phyloP scores from a whole-genome alignment of 2,888 invertebrate genomes.

The Tetropium fuscum region DNA sequence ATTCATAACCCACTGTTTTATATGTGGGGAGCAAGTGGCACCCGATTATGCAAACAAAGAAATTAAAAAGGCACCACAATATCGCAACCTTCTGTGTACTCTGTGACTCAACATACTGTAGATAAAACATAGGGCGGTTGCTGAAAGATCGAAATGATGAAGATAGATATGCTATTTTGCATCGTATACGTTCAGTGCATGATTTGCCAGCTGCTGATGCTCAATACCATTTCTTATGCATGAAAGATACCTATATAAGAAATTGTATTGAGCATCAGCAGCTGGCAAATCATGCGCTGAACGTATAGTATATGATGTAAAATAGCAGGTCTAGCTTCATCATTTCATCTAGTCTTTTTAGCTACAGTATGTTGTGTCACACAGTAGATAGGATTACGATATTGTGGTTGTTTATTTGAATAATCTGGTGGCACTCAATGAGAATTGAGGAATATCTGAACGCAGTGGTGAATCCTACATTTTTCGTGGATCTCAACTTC shows the following conservation, averaged over 20 bases:
- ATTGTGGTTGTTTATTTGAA: background rate
- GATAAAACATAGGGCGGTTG: background rate
- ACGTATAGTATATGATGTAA: slow-evolving; percentile 4
- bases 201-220: slow-evolving; percentile 19
- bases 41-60: background rate
- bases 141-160: slow-evolving; percentile 23
- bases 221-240: slow-evolving; percentile 20
- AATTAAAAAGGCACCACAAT: background rate
- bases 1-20: background rate
- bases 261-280: slow-evolving; percentile 21
- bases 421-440: background rate
- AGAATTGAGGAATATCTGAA: background rate
- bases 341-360: slow-evolving; percentile 6
- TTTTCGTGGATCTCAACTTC: no score
- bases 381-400: background rate
- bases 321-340: slow-evolving; percentile 13
- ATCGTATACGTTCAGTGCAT: slow-evolving; percentile 9
- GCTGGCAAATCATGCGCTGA: slow-evolving; percentile 18
- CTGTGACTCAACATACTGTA: background rate
- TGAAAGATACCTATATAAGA: no score
- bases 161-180: slow-evolving; percentile 5
- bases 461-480: background rate
- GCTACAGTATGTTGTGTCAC: background rate
- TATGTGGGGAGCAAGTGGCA: no score
- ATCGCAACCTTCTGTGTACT: background rate